Base-by-base conservation (phyloP, 2,797 vertebrate species). In the Sarcophilus harrisii region DNA sequence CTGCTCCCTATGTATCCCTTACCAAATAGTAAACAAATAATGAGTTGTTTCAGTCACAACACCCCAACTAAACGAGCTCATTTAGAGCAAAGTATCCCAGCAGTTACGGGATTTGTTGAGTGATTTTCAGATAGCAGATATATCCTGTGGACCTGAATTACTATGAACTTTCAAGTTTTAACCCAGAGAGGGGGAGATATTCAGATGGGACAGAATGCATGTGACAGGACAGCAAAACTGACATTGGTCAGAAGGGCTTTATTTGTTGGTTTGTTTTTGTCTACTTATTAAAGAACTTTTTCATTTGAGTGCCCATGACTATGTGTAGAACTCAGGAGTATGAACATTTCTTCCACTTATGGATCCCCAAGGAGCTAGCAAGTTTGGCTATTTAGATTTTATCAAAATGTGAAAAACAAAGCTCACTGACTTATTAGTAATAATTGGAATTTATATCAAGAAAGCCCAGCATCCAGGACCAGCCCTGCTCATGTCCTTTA, bases 61-160 rank as follows among this genome's bases (percentile, higher is more conserved):
- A 96, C 95, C 93, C 60, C 81, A 95, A 38, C 1, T n/a, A 73
- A 38, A 18, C 9, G 5, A 73, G 95, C 59, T 92, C 49, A 58
- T 90, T 96, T 97, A 95, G 96, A 97, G 96, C 93, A 94, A 96
- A 95, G 97, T 95, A 96, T 97, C 91, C 4, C 94, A 96, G 96
- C 96, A 90, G 29, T 92, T 94, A 93, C 73, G 95, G 92, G 4
- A 52, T 38, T 95, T 92, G 95, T 93, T 57, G 81, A n/a, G 95
- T 95, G 96, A 92, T 59, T 58, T 95, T 96, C 95, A 49, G 91
- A 93, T 66, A 97, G 92, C 62, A 92, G 93, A 96, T 96, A 57
- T 95, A 95, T 92, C 95, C 95, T 90, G 93, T 94, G 91, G 28
- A 89, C 96, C 96, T 90, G 94, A 97, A 97, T 95, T 92, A 81